Evolutionary conservation across 2,888 invertebrate species (phyloP).

Genomic region (Stenurella melanura): DNA sequence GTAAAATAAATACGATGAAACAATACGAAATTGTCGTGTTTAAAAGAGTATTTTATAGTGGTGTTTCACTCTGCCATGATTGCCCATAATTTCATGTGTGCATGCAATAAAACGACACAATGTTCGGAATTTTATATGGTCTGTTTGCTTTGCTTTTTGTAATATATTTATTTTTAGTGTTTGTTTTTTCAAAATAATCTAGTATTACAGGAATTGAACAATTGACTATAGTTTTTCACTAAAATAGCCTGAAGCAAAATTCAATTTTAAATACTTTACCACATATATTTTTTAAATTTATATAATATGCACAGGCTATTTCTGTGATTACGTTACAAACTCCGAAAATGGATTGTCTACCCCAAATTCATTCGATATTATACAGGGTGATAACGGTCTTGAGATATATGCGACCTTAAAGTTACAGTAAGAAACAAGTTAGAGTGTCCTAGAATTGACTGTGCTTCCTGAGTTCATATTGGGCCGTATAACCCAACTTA

Average conservation of each 20-base stretch:
- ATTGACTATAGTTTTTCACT: slow-evolving; percentile 6
- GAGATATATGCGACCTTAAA: no score
- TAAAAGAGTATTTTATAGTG: slow-evolving; percentile 63
- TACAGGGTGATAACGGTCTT: no score
- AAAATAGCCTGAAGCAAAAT: background rate
- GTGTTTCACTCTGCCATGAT: slow-evolving; percentile 65
- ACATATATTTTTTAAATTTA: no score
- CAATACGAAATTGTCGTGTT: slow-evolving; percentile 62
- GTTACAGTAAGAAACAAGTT: no score
- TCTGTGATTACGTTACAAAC: background rate
- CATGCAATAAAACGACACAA: slow-evolving; percentile 62
- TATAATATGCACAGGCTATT: background rate
- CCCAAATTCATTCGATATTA: no score
- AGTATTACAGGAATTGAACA: slow-evolving; percentile 26
- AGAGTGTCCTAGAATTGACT: no score
- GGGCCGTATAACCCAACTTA: no score
- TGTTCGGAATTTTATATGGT: slow-evolving; percentile 59
- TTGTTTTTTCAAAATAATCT: slow-evolving; percentile 46
- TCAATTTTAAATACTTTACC: background rate
- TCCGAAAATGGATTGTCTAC: no score
- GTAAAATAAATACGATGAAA: slow-evolving; percentile 53
- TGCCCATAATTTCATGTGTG: slow-evolving; percentile 63
- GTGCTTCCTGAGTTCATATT: no score
- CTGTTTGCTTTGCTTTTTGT: slow-evolving; percentile 57
- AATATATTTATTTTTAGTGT: slow-evolving; percentile 58